Conservation (phyloP, 2,797 vertebrate species). For the Mergus octosetaceus region DNA sequence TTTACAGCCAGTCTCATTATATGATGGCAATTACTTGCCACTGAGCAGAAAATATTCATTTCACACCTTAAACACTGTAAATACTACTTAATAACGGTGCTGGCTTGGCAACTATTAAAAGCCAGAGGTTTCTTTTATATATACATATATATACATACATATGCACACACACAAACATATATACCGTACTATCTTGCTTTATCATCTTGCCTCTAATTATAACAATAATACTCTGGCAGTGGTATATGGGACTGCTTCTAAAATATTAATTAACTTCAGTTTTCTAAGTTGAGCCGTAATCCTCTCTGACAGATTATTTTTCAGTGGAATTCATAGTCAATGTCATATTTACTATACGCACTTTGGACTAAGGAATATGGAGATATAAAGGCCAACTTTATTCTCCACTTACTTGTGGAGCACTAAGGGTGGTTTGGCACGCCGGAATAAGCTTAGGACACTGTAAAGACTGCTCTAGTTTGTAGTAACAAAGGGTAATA, state of each 20-base stretch:
- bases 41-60: conserved; percentile 67
- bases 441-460: not conserved
- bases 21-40: conserved; percentile 44
- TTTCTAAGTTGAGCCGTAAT: conserved; percentile 43
- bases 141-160: not conserved
- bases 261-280: conserved; percentile 56
- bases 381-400: not conserved
- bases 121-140: not conserved
- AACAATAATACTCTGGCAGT: conserved; percentile 50
- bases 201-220: conserved; percentile 63
- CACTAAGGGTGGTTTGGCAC: not conserved
- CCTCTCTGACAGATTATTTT: conserved; percentile 50
- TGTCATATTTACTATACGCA: not conserved
- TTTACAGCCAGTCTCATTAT: conserved; percentile 62
- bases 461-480: not conserved
- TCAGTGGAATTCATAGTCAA: not conserved
- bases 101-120: conserved; percentile 57
- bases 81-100: conserved; percentile 52
- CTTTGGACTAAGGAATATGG: not conserved
- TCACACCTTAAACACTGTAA: conserved; percentile 66
- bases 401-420: not conserved
- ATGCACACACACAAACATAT: not conserved
- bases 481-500: not conserved
- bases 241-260: conserved; percentile 41
- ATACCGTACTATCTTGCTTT: conserved; percentile 37